phyloP scores from a whole-genome alignment of 1,140 invertebrate species.

The Drosophila serrata region DNA sequence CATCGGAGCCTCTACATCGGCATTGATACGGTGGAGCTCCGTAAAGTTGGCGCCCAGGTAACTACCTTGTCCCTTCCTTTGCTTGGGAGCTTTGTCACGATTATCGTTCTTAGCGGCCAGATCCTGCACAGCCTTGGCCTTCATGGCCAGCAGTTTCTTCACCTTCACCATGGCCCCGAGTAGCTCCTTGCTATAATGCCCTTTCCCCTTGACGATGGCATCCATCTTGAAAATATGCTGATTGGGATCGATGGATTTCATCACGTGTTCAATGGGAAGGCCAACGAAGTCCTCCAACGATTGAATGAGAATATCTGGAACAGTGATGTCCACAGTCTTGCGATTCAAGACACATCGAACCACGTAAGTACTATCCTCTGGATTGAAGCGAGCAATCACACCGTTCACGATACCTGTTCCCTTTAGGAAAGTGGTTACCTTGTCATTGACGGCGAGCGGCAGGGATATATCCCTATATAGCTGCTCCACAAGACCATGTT shows the following conservation, averaged over 20 bases:
- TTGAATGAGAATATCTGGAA: conserved; percentile 36
- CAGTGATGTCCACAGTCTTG: neutral
- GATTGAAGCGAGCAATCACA: conserved; percentile 26
- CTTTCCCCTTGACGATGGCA: neutral
- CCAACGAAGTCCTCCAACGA: conserved; percentile 10
- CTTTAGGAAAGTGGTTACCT: conserved; percentile 32
- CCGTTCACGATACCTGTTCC: conserved; percentile 26
- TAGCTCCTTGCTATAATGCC: conserved; percentile 9
- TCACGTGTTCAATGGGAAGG: conserved; percentile 13
- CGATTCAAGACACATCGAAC: conserved; percentile 30
- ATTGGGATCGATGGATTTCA: neutral
- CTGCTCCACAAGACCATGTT: conserved; percentile 6
- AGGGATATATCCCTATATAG: conserved; percentile 45
- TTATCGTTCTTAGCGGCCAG: conserved; percentile 40
- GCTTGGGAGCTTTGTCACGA: neutral
- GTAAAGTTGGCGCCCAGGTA: conserved; percentile 32
- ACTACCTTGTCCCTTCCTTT: conserved; percentile 30
- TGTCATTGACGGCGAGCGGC: conserved; percentile 24
- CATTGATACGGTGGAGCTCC: conserved; percentile 42
- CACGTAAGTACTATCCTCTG: conserved; percentile 24
- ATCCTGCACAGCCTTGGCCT: conserved; percentile 35
- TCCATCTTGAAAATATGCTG: neutral
- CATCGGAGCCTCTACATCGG: conserved; percentile 29
- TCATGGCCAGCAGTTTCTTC: conserved; percentile 20
- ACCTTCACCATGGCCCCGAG: conserved; percentile 39